Base-by-base conservation (phyloP, 2,888 invertebrate species). In the Synanthedon myopaeformis region DNA sequence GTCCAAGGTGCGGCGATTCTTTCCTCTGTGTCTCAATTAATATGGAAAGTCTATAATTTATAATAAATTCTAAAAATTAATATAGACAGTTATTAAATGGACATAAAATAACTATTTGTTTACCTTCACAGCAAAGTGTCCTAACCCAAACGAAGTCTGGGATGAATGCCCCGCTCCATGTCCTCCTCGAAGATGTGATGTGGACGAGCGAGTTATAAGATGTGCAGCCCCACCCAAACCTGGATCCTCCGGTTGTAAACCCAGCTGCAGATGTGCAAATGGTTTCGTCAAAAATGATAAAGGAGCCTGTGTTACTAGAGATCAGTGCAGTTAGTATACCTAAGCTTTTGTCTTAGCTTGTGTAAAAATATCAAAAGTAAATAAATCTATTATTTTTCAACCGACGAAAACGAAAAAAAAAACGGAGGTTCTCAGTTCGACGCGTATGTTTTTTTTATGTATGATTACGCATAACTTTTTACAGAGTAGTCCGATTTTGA, bases 191-290 rank as follows among this genome's bases (percentile, higher is more conserved):
- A 63, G 59, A 1, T 74, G 72, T 55, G 63, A 62, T 11, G 65
- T 70, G 0, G 60, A 72, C 17, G 56, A 55, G 23, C 57, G 53
- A 3, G 1, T 63, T 11, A 62, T 67, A 52, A 51, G 55, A 11
- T 75, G 72, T 42, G 51, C 17, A 1, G 53, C 58, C 0, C 57
- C 63, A 6, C 72, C 69, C 5, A 52, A 62, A 49, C 59, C 63
- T n/a, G 45, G 45, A 14, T 13, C 13, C 12, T 49, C 42, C 14
- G 42, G 53, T 0, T 70, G 67, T 45, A 52, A 56, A n/a, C 56
- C 59, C 6, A 56, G 56, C 13, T 76, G 76, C 54, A 58, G 61
- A n/a, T 77, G 76, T 50, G 59, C 67, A 13, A 14, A 57, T n/a
- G 70, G 66, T 3, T 71, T 57, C 49, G 69, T 54, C 41, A 69